phyloP scores from a whole-genome alignment of 2,888 invertebrate genomes.

The Caenorhabditis japonica region DNA sequence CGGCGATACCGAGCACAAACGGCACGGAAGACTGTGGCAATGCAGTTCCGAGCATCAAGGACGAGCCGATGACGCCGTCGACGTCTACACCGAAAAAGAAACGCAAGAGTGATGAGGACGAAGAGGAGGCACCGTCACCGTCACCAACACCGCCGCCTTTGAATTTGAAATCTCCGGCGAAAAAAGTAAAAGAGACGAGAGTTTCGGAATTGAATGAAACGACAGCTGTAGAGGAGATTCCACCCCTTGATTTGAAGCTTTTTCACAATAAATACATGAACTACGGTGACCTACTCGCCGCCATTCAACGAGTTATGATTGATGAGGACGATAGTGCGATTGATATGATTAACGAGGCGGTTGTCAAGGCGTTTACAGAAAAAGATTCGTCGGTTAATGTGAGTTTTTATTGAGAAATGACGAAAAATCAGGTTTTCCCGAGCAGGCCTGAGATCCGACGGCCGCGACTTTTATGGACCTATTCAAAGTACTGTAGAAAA shows the following conservation, averaged over 20 bases:
- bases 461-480: too few species aligned
- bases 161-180: too few species aligned
- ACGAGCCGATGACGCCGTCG: background rate
- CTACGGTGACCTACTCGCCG: background rate
- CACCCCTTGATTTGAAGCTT: background rate
- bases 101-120: too few species aligned
- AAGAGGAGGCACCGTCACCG: background rate
- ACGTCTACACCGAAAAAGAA: background rate
- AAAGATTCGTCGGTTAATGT: background rate
- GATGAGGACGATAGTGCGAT: background rate
- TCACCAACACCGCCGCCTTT: background rate
- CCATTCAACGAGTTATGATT: background rate
- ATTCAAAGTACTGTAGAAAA: too few species aligned
- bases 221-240: too few species aligned
- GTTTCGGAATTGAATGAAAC: too few species aligned
- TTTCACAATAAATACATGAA: constrained; percentile 1
- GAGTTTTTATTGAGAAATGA: background rate
- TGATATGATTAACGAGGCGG: background rate
- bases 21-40: background rate
- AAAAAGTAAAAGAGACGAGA: too few species aligned
- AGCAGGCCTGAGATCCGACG: too few species aligned
- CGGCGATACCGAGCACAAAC: background rate
- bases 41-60: background rate
- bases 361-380: background rate
- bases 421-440: too few species aligned